A percentile compares a stretch with the other conserved stretches of the same genome.
These are phyloP conservation scores for Ophraella communa DNA, from an alignment of 2,888 invertebrate genomes.

Conservation along the genomic window DNA sequence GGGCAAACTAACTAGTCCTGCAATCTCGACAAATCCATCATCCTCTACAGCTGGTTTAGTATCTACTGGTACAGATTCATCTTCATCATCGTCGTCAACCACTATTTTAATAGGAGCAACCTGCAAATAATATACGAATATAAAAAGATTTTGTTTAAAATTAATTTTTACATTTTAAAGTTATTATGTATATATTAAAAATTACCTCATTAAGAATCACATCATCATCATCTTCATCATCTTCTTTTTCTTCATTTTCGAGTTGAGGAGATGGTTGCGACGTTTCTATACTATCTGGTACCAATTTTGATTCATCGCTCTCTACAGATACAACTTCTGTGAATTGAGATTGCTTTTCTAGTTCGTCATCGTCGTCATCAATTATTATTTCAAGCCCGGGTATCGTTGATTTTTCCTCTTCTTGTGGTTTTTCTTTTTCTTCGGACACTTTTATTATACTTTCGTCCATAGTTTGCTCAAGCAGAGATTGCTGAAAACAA, in stretches of 20 bases:
- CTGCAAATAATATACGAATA: constrained; percentile 7
- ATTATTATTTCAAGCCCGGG: constrained; percentile 60
- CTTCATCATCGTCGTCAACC: constrained; percentile 65
- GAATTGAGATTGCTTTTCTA: constrained; percentile 52
- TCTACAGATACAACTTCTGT: constrained; percentile 45
- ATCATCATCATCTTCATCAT: constrained; percentile 73
- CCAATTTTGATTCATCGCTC: constrained; percentile 44
- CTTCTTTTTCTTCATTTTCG: constrained; percentile 59
- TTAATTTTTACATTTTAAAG: background rate
- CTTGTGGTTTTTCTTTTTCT: constrained; percentile 42
- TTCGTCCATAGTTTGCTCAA: constrained; percentile 48
- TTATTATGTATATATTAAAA: background rate
- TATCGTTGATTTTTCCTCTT: constrained; percentile 58
- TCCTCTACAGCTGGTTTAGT: constrained; percentile 60
- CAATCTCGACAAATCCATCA: constrained; percentile 58
- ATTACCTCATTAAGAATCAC: constrained; percentile 71
- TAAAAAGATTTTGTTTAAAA: background rate
- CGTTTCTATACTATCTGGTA: constrained; percentile 37
- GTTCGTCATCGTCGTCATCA: constrained; percentile 57
- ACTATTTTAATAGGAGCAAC: constrained; percentile 68
- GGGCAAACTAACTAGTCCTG: constrained; percentile 64
- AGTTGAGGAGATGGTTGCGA: constrained; percentile 32
- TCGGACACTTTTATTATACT: constrained; percentile 45
- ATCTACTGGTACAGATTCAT: background rate
- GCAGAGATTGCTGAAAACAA: constrained; percentile 44